These are phyloP conservation scores for Chouioia cunea DNA, from an alignment of 2,888 invertebrate genomes.

Conservation along the genomic window DNA sequence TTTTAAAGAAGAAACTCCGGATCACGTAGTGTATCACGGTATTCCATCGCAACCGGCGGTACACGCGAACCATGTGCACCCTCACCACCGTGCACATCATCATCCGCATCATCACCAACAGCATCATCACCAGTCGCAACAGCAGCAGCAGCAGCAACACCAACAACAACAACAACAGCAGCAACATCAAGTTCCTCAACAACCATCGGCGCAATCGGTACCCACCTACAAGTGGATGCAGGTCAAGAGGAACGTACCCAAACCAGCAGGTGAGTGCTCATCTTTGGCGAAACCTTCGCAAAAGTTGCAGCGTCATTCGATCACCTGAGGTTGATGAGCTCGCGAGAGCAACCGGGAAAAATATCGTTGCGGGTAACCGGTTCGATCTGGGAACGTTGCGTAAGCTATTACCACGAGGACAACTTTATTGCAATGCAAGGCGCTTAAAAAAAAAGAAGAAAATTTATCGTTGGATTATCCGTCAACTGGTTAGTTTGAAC, in stretches of 20 bases:
- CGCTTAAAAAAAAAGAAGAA: background rate
- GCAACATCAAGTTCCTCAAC: constrained; percentile 68
- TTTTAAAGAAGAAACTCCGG: constrained; percentile 75
- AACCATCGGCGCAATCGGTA: constrained; percentile 74
- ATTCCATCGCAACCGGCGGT: constrained; percentile 43
- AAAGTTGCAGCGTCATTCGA: constrained; percentile 49
- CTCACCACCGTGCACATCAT: constrained; percentile 57
- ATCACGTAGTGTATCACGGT: constrained; percentile 56
- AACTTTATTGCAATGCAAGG: background rate
- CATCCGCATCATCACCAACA: constrained; percentile 53
- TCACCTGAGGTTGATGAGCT: constrained; percentile 34
- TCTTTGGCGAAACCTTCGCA: constrained; percentile 17
- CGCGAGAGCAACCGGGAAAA: background rate
- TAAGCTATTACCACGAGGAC: background rate
- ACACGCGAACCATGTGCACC: constrained; percentile 63
- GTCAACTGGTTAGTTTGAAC: constrained; percentile 8
- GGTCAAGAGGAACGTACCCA: constrained; percentile 95
- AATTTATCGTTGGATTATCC: constrained; percentile 2
- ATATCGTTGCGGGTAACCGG: background rate
- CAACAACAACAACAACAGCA: constrained; percentile 52
- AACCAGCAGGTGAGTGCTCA: constrained; percentile 82
- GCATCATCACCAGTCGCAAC: constrained; percentile 56
- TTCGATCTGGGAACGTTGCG: constrained; percentile 12
- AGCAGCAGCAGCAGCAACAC: constrained; percentile 55
- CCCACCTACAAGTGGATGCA: constrained; percentile 99